These are phyloP conservation scores for Byasa hedistus DNA, from an alignment of 2,888 invertebrate genomes.

Conservation along the genomic window DNA sequence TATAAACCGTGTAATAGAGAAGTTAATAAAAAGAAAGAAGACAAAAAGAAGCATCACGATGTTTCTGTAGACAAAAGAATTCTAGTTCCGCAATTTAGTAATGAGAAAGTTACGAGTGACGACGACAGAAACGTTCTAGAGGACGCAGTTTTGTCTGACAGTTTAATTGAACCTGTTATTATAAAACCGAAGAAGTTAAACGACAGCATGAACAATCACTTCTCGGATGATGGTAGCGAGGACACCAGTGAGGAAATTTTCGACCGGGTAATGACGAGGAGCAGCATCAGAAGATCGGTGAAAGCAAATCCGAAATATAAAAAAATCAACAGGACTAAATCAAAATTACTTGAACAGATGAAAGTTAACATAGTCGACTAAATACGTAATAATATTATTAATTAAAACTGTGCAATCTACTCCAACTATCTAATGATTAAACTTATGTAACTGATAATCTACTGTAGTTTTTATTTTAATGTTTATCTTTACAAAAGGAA, in stretches of 20 bases:
- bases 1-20: conserved; percentile 65
- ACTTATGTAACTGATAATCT: conserved; percentile 31
- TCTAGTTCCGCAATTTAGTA: conserved; percentile 54
- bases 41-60: conserved; percentile 63
- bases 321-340: conserved; percentile 71
- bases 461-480: conserved; percentile 9
- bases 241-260: conserved; percentile 76
- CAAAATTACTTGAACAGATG: conserved; percentile 70
- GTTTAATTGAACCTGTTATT: conserved; percentile 53
- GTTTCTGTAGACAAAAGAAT: conserved; percentile 49
- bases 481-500: neutral
- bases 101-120: conserved; percentile 62
- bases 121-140: conserved; percentile 55
- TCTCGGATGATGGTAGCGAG: conserved; percentile 74
- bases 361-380: conserved; percentile 70
- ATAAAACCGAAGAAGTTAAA: conserved; percentile 66
- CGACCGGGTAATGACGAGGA: conserved; percentile 72
- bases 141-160: conserved; percentile 59
- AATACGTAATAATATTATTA: conserved; percentile 33
- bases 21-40: conserved; percentile 61
- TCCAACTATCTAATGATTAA: conserved; percentile 28
- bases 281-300: conserved; percentile 68
- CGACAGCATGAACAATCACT: conserved; percentile 75
- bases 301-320: conserved; percentile 77
- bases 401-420: conserved; percentile 21